Conservation (phyloP, 1,140 invertebrate genomes). For the Temnothorax longispinosus region DNA sequence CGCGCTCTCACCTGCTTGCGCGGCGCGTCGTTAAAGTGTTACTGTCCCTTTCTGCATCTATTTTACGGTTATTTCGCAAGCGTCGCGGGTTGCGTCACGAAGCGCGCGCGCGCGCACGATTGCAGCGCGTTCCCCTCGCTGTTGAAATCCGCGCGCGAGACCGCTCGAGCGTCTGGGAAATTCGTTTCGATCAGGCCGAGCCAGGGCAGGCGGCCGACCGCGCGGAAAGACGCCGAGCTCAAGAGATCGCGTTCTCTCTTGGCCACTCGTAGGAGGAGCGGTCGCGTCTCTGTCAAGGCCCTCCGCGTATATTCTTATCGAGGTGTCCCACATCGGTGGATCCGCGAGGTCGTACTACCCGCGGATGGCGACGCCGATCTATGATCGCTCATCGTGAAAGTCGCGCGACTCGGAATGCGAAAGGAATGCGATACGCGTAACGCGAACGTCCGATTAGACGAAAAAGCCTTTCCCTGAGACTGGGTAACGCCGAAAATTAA, state of each 20-base stretch:
- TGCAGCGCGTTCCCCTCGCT: conserved; percentile 33
- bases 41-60: conserved; percentile 28
- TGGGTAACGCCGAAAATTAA: background rate
- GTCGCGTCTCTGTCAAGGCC: conserved; percentile 68
- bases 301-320: conserved; percentile 60
- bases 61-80: conserved; percentile 40
- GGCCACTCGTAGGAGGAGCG: conserved; percentile 53
- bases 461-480: background rate
- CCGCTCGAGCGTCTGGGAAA: conserved; percentile 49
- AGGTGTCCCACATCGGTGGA: conserved; percentile 62
- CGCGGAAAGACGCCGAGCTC: background rate
- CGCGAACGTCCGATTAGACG: background rate
- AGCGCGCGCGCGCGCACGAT: background rate
- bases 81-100: conserved; percentile 22
- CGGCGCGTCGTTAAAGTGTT: background rate
- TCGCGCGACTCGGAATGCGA: background rate
- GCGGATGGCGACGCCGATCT: background rate
- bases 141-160: conserved; percentile 35
- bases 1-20: conserved; percentile 23
- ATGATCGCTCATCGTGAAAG: background rate
- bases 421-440: background rate
- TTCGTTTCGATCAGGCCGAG: conserved; percentile 47
- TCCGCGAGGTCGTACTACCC: conserved; percentile 56
- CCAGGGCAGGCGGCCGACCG: background rate
- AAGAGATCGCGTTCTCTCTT: conserved; percentile 23